Percentiles rank a stretch among this genome's conserved stretches.
phyloP scores from a whole-genome alignment of 2,797 vertebrate genomes.

The Danio aesculapii region DNA sequence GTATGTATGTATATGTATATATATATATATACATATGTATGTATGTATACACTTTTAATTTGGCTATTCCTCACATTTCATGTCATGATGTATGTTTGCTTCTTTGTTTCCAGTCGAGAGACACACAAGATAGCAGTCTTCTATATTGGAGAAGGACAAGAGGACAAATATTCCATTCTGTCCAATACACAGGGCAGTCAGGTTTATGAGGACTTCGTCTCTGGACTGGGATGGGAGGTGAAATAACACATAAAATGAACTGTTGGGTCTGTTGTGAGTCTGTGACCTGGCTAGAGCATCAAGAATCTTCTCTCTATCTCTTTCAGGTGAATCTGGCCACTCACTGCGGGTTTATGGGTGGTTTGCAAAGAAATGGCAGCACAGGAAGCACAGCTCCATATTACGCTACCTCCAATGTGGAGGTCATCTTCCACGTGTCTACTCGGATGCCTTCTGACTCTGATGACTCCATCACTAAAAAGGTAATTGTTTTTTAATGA shows the following conservation, averaged over 20 bases:
- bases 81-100: neutral
- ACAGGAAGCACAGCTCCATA: conserved; percentile 96
- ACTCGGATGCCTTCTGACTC: conserved; percentile 96
- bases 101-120: conserved; percentile 84
- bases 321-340: conserved; percentile 92
- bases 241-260: neutral
- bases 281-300: neutral
- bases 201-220: conserved; percentile 96
- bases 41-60: neutral
- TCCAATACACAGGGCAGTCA: conserved; percentile 93
- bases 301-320: conserved; percentile 17
- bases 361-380: conserved; percentile 97
- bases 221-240: conserved; percentile 99
- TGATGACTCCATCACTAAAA: conserved; percentile 95
- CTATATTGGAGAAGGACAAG: conserved; percentile 97
- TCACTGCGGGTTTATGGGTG: conserved; percentile 98
- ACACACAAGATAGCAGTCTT: conserved; percentile 99
- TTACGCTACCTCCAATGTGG: conserved; percentile 95
- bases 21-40: no score
- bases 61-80: neutral
- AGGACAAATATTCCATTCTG: conserved; percentile 97
- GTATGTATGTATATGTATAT: no score
- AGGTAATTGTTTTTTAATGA: conserved; percentile 81
- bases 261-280: neutral
- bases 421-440: conserved; percentile 98